Evolutionary conservation across 2,797 vertebrate species (phyloP).

Genomic region (Erpetoichthys calabaricus): DNA sequence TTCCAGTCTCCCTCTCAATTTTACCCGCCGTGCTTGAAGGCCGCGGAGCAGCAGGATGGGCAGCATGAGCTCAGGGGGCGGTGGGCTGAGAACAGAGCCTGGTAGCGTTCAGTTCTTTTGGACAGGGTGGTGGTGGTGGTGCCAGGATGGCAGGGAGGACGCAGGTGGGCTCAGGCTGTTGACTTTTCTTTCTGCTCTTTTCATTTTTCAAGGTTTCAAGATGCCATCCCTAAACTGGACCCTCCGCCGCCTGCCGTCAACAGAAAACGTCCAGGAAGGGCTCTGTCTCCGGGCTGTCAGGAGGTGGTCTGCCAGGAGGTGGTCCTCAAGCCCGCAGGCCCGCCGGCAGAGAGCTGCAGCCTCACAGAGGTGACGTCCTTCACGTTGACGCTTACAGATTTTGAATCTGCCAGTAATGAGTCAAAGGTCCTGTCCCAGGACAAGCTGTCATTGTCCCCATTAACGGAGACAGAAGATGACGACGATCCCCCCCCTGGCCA

Average conservation of each 20-base stretch:
- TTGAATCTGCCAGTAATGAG: conserved; percentile 40
- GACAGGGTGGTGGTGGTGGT: no score
- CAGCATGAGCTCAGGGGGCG: no score
- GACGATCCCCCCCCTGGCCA: no score
- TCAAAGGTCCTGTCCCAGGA: conserved; percentile 45
- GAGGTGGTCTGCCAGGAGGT: conserved; percentile 21
- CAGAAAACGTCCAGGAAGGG: conserved; percentile 60
- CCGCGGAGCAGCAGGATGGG: no score
- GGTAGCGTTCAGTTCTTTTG: neutral
- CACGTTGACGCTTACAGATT: conserved; percentile 47
- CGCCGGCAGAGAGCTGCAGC: conserved; percentile 27
- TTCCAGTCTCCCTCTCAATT: no score
- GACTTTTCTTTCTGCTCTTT: neutral
- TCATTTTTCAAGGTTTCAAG: conserved; percentile 36
- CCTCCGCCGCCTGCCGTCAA: conserved; percentile 52
- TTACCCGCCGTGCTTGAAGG: no score
- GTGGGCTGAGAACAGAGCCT: neutral
- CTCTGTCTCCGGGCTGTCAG: conserved; percentile 44
- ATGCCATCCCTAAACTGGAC: conserved; percentile 62
- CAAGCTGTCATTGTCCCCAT: conserved; percentile 29
- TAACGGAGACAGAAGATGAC: neutral
- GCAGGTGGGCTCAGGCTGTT: neutral
- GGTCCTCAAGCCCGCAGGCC: conserved; percentile 16
- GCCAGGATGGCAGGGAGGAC: no score
- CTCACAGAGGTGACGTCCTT: conserved; percentile 48